Conservation (phyloP, 2,797 vertebrate species). For the Parauchenoglanis ngamensis region DNA sequence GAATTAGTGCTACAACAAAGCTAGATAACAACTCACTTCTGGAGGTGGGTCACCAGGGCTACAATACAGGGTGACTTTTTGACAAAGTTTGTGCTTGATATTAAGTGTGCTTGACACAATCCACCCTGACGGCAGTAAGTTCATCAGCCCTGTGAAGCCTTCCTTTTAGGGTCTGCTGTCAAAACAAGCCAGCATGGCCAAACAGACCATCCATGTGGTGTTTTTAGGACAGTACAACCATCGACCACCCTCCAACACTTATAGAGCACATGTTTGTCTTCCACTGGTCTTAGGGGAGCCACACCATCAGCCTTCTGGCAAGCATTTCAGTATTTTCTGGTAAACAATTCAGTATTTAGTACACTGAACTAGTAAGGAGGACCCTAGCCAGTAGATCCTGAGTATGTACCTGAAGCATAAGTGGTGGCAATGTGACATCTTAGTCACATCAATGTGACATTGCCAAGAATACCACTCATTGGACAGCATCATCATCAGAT, state of each 20-base stretch:
- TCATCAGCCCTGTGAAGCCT: not conserved
- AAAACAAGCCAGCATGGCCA: not conserved
- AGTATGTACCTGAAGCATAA: not conserved
- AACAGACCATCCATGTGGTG: not conserved
- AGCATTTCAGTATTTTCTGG: not conserved
- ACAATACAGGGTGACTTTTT: not conserved
- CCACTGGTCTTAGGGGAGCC: not conserved
- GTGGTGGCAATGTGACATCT: not conserved
- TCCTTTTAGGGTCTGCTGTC: not conserved
- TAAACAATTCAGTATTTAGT: too few relatives aligned
- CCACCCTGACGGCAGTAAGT: not conserved
- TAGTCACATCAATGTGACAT: too few relatives aligned
- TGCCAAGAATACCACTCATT: not conserved
- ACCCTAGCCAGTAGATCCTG: not conserved
- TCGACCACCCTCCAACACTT: not conserved
- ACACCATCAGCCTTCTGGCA: not conserved
- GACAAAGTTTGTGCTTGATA: not conserved
- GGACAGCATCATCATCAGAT: not conserved
- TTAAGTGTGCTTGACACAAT: not conserved
- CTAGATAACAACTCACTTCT: not conserved
- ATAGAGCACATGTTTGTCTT: not conserved
- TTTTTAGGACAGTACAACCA: not conserved
- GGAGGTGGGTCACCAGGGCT: not conserved
- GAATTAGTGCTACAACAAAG: not conserved
- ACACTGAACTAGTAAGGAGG: not conserved